Evolutionary conservation across 2,113 vertebrate genomes (phyloP).

Genomic region (Vidua chalybeata): DNA sequence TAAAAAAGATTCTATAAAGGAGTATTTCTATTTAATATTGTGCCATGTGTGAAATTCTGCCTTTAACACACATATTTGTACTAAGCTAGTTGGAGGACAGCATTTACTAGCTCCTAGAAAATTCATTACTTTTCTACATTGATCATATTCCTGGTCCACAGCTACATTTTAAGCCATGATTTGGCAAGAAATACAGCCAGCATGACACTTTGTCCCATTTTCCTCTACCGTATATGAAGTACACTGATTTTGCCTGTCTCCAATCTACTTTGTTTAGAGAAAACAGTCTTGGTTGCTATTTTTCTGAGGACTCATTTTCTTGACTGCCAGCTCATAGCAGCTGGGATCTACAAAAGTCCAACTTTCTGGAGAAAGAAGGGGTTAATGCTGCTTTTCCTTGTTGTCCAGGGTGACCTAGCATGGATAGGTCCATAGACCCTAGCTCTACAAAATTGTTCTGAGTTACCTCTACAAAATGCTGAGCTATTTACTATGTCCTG

Average conservation of each 20-base stretch:
- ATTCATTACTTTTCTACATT: background rate
- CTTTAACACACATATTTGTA: background rate
- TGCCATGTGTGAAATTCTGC: background rate
- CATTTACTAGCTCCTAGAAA: background rate
- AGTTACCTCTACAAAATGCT: background rate
- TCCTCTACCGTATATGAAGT: background rate
- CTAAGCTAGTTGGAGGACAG: background rate
- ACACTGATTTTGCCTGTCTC: background rate
- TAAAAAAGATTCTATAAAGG: background rate
- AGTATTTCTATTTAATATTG: background rate
- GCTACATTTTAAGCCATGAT: background rate
- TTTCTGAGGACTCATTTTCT: background rate
- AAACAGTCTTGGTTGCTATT: background rate
- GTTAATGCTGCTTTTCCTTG: background rate
- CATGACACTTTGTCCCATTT: background rate
- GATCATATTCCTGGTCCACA: background rate
- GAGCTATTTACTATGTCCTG: background rate
- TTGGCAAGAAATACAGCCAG: background rate
- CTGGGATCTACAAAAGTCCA: background rate
- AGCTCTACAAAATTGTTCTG: background rate
- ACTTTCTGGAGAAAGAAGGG: background rate
- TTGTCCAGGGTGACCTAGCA: background rate
- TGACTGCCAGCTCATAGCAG: background rate
- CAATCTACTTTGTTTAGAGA: background rate
- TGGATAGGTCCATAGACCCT: background rate